Base-by-base conservation (phyloP, 1,140 invertebrate genomes). In the Cydia amplana region DNA sequence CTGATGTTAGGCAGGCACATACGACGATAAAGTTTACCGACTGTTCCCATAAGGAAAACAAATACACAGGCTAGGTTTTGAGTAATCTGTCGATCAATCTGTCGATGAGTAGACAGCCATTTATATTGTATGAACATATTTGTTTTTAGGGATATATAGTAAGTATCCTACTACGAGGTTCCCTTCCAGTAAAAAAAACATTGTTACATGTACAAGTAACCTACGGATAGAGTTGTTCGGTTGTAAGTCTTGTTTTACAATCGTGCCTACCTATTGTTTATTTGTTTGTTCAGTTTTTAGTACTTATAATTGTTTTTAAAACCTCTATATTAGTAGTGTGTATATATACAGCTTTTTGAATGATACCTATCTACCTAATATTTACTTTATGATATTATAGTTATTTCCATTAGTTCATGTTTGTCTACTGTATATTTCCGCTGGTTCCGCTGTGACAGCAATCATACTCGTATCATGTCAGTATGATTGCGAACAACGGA, bases 381-480 rank as follows among this genome's bases (percentile, higher is more conserved):
- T n/a, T n/a, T 25, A 25, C 25, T 1, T 25, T 5, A 16, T 9
- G 43, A 14, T 49, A 49, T 9, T 25, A 49, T 14, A 49, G 43
- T 49, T 14, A 49, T 55, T 20, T 55, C 4, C 4, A 55, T 55
- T 55, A 55, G 16, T 18, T 55, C 12, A 12, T 40, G 23, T 28
- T 16, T 65, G 4, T 32, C 28, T 70, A 70, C 65, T 70, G 36
- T 18, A 60, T 60, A 60, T 60, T 23, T 60, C 9, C 7, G 16
- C 36, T 36, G 32, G 23, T 23, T 60, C 9, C 7, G 16, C 36
- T 36, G 32, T 36, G 28, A 9, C n/a, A 36, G 65, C 65, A 70
- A 70, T 70, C 65, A 70, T 70, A 70, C 43, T 70, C 65, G 43
- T 70, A 70, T 70, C 65, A 70, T 67, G 28, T 2, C 55, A 60